Percentiles rank a stretch among this genome's conserved stretches.
phyloP scores from a whole-genome alignment of 2,113 vertebrate genomes.

The Rhizomys pruinosus region DNA sequence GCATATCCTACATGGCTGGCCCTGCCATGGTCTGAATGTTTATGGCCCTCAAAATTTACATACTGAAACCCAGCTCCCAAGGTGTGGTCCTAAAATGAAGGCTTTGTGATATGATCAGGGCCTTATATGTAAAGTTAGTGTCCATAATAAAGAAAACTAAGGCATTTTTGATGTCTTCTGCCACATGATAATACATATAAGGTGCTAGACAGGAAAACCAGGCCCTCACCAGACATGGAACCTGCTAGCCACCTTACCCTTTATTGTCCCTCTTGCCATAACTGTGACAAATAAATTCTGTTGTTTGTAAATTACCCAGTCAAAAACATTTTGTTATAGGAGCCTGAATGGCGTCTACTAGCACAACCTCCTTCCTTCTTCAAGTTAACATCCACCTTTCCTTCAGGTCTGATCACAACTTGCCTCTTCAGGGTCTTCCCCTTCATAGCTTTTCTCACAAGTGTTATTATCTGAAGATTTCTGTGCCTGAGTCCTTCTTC shows the following conservation, averaged over 20 bases:
- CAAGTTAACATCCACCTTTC: not conserved
- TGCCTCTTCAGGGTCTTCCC: not conserved
- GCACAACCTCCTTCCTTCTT: no score
- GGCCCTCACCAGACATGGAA: not conserved
- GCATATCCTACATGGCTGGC: not conserved
- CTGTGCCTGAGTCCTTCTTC: no score
- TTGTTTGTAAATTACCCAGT: not conserved
- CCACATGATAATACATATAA: not conserved
- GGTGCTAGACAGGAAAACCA: not conserved
- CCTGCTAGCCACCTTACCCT: not conserved
- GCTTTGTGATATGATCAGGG: not conserved
- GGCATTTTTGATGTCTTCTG: not conserved
- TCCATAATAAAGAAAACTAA: not conserved
- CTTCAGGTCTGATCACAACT: not conserved
- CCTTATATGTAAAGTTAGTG: not conserved
- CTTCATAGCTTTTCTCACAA: not conserved
- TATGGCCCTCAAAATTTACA: not conserved
- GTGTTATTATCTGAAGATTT: not conserved
- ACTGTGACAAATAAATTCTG: not conserved
- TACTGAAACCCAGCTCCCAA: not conserved
- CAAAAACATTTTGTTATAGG: not conserved
- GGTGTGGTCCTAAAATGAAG: not conserved
- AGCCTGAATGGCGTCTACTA: not conserved
- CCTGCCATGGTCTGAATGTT: not conserved
- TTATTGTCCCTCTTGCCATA: not conserved